These are phyloP conservation scores for Amiota minor DNA, from an alignment of 2,888 invertebrate species.

Conservation along the genomic window DNA sequence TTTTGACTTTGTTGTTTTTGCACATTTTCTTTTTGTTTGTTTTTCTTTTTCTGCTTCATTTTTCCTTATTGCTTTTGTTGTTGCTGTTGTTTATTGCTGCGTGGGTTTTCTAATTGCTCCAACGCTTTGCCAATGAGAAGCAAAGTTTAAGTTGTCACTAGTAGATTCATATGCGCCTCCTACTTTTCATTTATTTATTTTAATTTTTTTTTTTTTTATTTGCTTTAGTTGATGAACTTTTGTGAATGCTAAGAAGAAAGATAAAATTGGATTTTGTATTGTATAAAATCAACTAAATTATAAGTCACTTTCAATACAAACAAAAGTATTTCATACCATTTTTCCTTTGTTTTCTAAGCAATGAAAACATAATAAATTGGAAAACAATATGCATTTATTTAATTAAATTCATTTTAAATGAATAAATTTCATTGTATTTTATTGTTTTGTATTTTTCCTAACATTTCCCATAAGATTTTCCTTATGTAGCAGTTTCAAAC, in stretches of 20 bases:
- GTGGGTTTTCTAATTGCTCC: constrained; percentile 71
- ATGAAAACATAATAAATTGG: no score
- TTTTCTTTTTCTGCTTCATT: constrained; percentile 33
- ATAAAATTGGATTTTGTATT: no score
- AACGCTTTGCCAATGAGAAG: constrained; percentile 62
- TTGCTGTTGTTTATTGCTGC: constrained; percentile 68
- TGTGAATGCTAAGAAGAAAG: background rate
- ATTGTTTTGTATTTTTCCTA: no score
- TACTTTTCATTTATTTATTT: constrained; percentile 57
- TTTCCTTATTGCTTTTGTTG: constrained; percentile 44
- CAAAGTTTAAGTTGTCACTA: constrained; percentile 43
- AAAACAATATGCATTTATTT: background rate
- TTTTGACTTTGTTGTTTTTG: constrained; percentile 39
- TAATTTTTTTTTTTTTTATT: constrained; percentile 42
- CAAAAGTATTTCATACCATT: no score
- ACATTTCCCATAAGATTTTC: background rate
- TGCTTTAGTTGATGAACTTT: constrained; percentile 27
- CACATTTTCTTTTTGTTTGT: constrained; percentile 37
- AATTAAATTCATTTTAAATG: background rate
- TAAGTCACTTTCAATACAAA: no score
- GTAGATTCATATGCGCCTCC: constrained; percentile 68
- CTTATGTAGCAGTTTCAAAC: background rate
- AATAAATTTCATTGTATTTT: background rate
- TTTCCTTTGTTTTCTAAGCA: no score
- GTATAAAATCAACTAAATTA: no score